Evolutionary conservation across 2,797 vertebrate genomes (phyloP).

Genomic region (Avahi laniger): DNA sequence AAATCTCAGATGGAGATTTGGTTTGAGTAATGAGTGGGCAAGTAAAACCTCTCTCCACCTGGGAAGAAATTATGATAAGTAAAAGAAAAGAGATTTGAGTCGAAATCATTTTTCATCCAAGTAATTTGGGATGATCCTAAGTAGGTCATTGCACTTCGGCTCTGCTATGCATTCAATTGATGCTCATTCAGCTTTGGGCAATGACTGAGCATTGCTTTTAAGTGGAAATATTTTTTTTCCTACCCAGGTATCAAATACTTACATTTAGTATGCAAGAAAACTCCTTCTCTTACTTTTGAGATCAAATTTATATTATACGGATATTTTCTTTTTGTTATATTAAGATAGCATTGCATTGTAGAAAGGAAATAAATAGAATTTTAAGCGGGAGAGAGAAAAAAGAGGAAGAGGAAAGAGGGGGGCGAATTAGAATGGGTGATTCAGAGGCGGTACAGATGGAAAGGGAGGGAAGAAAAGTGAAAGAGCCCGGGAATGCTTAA

Average conservation of each 20-base stretch:
- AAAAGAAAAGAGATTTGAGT: background rate
- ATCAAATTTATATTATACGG: constrained; percentile 38
- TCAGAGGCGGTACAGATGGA: background rate
- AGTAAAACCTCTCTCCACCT: constrained; percentile 32
- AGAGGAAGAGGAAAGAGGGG: background rate
- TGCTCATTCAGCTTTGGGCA: background rate
- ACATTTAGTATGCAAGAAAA: constrained; percentile 45
- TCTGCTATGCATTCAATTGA: background rate
- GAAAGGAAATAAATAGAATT: constrained; percentile 8
- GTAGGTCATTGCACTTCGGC: constrained; percentile 54
- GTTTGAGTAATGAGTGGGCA: constrained; percentile 41
- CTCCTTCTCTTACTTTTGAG: background rate
- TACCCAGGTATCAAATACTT: constrained; percentile 31
- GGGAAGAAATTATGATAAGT: constrained; percentile 17
- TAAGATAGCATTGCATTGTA: constrained; percentile 5
- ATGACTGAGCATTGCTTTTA: constrained; percentile 15
- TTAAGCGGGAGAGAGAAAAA: background rate
- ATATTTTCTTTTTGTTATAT: constrained; percentile 3
- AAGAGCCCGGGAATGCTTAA: background rate
- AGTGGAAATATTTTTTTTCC: constrained; percentile 41
- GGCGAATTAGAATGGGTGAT: background rate
- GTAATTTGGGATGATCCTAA: constrained; percentile 44
- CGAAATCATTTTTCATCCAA: constrained; percentile 43
- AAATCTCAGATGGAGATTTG: background rate
- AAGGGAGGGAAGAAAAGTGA: background rate